Evolutionary conservation across 1,140 invertebrate species (phyloP).

Genomic region (Saccostrea glomerata): DNA sequence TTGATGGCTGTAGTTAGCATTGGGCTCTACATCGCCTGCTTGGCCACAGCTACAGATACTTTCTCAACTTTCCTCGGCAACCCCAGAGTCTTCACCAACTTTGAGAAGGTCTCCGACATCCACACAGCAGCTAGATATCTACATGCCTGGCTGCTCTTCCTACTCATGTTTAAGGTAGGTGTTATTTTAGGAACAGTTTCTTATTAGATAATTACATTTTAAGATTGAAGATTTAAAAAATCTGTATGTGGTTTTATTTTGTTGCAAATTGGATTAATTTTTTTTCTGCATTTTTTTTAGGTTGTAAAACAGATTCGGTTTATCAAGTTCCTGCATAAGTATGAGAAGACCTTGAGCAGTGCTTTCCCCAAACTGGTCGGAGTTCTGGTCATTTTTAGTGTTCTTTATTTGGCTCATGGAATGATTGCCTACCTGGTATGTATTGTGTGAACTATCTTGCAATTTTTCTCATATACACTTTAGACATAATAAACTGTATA

Average conservation of each 20-base stretch:
- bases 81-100: constrained; percentile 65
- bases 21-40: constrained; percentile 71
- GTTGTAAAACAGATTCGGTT: constrained; percentile 72
- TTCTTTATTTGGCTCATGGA: constrained; percentile 67
- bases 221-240: neutral
- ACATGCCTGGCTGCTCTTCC: constrained; percentile 71
- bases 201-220: too few species aligned
- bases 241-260: neutral
- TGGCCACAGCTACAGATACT: constrained; percentile 65
- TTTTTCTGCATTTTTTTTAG: constrained; percentile 51
- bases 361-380: constrained; percentile 63
- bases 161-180: constrained; percentile 71
- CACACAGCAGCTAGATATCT: constrained; percentile 67
- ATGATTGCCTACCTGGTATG: constrained; percentile 71
- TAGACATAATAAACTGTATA: neutral
- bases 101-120: constrained; percentile 63
- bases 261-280: neutral
- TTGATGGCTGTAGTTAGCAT: constrained; percentile 60
- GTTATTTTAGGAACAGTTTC: neutral
- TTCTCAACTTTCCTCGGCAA: constrained; percentile 61
- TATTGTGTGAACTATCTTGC: neutral
- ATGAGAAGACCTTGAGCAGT: constrained; percentile 65
- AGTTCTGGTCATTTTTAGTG: constrained; percentile 65
- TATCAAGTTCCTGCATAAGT: constrained; percentile 67
- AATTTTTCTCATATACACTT: neutral